A percentile compares a stretch with the other conserved stretches of the same genome.
Evolutionary conservation across 2,797 vertebrate species (phyloP).

Genomic region (Ammospiza maritima): DNA sequence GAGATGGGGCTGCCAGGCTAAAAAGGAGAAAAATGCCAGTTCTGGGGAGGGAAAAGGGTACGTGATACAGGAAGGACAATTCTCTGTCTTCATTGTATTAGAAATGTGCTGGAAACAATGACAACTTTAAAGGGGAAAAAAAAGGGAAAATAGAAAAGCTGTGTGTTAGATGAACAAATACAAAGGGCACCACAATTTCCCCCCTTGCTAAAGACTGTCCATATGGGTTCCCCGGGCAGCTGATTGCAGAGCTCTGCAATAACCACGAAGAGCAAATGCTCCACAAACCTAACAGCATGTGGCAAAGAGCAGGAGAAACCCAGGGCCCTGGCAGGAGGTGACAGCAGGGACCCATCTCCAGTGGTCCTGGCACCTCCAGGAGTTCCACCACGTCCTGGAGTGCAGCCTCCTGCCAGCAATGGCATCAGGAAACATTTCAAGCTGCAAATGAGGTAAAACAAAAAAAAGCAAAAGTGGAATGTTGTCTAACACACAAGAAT

Average conservation of each 20-base stretch:
- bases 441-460: background rate
- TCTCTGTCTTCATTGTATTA: background rate
- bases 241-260: background rate
- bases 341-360: background rate
- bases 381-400: rapidly evolving
- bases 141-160: background rate
- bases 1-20: background rate
- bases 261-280: rapidly evolving
- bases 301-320: background rate
- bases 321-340: background rate
- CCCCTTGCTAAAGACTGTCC: background rate
- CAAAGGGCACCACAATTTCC: background rate
- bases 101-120: background rate
- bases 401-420: background rate
- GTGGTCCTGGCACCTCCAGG: rapidly evolving
- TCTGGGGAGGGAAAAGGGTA: background rate
- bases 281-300: background rate
- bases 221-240: background rate
- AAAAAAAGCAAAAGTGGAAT: background rate
- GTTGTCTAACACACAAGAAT: background rate
- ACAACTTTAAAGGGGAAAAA: background rate
- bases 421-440: background rate
- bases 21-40: background rate
- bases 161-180: background rate
- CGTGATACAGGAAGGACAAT: background rate